Evolutionary conservation across 2,888 invertebrate species (phyloP).

Genomic region (Acrocyrtus sp.): DNA sequence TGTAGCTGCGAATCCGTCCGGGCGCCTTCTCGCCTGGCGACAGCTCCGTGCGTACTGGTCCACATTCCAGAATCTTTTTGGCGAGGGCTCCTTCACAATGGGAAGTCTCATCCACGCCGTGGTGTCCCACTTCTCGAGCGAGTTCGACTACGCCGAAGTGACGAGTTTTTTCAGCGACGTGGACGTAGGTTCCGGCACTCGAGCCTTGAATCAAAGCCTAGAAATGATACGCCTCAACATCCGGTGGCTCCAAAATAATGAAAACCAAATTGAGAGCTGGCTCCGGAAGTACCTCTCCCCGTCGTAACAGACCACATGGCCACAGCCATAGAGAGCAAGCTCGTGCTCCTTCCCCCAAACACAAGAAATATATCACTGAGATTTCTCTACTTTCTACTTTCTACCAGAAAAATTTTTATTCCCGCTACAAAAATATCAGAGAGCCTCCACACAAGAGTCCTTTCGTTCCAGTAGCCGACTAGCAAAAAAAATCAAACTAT

Average conservation of each 20-base stretch:
- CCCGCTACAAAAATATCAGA: too few relatives aligned
- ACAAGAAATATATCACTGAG: too few relatives aligned
- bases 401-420: too few relatives aligned
- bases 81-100: conserved; percentile 73
- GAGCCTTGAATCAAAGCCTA: conserved; percentile 77
- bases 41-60: conserved; percentile 79
- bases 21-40: conserved; percentile 78
- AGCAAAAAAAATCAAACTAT: too few relatives aligned
- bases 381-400: too few relatives aligned
- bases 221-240: conserved; percentile 85
- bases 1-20: conserved; percentile 77
- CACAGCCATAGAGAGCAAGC: too few relatives aligned
- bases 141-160: conserved; percentile 79
- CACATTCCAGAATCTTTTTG: conserved; percentile 73
- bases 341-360: too few relatives aligned
- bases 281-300: conserved; percentile 64
- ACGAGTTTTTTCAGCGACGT: conserved; percentile 71
- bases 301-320: conserved; percentile 36
- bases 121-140: conserved; percentile 76
- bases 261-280: conserved; percentile 71
- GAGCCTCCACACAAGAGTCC: too few relatives aligned
- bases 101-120: conserved; percentile 74
- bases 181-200: conserved; percentile 71
- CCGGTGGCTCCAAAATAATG: conserved; percentile 77
- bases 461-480: too few relatives aligned